Percentiles rank a stretch among this genome's conserved stretches.
Evolutionary conservation across 2,113 vertebrate species (phyloP).

Genomic region (Tetraodon nigroviridis): DNA sequence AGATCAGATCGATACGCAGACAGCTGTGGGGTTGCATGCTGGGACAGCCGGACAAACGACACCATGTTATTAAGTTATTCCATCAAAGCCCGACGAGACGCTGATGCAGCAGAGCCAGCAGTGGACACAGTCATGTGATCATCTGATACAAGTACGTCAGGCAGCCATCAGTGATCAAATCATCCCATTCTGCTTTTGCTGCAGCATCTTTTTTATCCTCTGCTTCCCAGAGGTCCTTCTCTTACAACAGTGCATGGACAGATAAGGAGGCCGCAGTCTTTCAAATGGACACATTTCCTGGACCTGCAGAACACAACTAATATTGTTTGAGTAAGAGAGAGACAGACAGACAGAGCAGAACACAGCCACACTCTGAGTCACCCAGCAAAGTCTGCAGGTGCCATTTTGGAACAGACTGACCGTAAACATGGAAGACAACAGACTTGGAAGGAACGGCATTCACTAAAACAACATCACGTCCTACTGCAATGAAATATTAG

Average conservation of each 20-base stretch:
- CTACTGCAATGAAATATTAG: too few species aligned
- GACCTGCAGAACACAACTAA: slow-evolving; percentile 19
- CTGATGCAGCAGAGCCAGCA: slow-evolving; percentile 19
- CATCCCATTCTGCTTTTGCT: too few species aligned
- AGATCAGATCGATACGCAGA: slow-evolving; percentile 44
- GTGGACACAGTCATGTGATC: slow-evolving; percentile 12
- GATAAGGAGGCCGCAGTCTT: slow-evolving; percentile 6
- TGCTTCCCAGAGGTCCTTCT: slow-evolving; percentile 13
- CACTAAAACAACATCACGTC: neutral
- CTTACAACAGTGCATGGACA: slow-evolving; percentile 4
- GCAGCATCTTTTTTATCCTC: too few species aligned
- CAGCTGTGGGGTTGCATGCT: slow-evolving; percentile 5
- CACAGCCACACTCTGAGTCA: slow-evolving; percentile 9
- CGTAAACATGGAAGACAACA: neutral
- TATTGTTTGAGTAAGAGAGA: slow-evolving; percentile 14
- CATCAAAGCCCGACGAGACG: slow-evolving; percentile 36
- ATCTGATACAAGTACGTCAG: too few species aligned
- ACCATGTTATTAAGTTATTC: slow-evolving; percentile 31
- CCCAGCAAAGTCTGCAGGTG: neutral
- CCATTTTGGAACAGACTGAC: slow-evolving; percentile 13
- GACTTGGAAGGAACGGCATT: neutral
- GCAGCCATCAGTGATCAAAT: too few species aligned
- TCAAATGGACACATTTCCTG: slow-evolving; percentile 26
- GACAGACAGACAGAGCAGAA: neutral
- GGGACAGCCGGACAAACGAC: slow-evolving; percentile 20